phyloP scores from a whole-genome alignment of 2,113 vertebrate genomes.

The Crotalus tigris region DNA sequence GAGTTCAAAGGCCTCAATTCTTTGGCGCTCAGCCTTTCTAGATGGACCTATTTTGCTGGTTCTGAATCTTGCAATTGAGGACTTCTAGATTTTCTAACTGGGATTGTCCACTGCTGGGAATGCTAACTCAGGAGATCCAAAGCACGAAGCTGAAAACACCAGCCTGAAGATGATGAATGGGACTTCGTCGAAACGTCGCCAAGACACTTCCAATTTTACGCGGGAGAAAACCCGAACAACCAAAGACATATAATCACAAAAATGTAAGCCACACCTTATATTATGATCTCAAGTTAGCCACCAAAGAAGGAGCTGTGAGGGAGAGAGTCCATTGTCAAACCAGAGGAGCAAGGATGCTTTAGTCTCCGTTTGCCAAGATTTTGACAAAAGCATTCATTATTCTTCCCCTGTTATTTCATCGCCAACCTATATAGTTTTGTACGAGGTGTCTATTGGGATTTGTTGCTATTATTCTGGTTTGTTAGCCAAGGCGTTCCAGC shows the following conservation, averaged over 20 bases:
- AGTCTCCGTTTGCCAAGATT: neutral
- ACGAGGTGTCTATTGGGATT: slow-evolving; percentile 12
- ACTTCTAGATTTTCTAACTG: neutral
- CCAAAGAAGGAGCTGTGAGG: neutral
- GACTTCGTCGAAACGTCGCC: too few relatives aligned
- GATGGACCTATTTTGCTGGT: neutral
- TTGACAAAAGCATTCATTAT: slow-evolving; percentile 20
- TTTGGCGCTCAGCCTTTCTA: neutral
- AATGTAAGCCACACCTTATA: too few relatives aligned
- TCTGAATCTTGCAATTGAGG: neutral
- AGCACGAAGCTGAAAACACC: too few relatives aligned
- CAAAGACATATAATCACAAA: neutral
- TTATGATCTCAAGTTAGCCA: neutral
- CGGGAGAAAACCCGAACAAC: too few relatives aligned
- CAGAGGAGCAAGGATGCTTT: neutral
- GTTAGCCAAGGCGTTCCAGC: neutral
- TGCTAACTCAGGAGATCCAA: neutral
- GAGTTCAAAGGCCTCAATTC: too few relatives aligned
- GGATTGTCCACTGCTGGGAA: neutral
- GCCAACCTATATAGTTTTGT: neutral
- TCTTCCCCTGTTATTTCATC: neutral
- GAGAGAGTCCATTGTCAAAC: neutral
- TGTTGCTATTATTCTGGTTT: slow-evolving; percentile 14
- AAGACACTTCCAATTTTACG: too few relatives aligned
- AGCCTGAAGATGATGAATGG: too few relatives aligned